Evolutionary conservation across 2,797 vertebrate genomes (phyloP), one percentile per base, ranked within the genome.

Genomic region (Sebastes itinus): DNA sequence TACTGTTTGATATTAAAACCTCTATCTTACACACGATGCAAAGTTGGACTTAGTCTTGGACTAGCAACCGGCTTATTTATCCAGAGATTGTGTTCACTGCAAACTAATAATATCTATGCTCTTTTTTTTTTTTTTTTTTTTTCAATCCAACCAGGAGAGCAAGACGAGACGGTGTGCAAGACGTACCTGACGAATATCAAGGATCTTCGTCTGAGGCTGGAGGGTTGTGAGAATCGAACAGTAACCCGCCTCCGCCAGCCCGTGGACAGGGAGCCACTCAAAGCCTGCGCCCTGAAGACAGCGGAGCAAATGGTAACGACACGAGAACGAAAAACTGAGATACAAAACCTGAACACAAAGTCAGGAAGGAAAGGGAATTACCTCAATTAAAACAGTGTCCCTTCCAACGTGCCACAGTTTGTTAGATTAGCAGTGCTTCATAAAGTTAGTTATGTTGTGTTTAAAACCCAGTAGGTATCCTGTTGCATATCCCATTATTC

Each of bases 181-280:
- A 97, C 80, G 32, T 98, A 96, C 92, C 96, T 99, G 93, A 97
- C 95, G 0, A 96, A 97, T 92, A 96, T 99, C 89, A 97, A 96
- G 78, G 97, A 99, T 88, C 95, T 99, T 25, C 96, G 97, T 1
- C 94, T 99, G 93, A 96, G 94, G 91, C 95, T 99, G 82, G 98
- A 99, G 62, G 90, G 93, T 76, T 99, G 97, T 0, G 98, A 99
- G 94, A 94, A 88, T 0, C 95, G 96, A 33, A 98, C 96, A 0
- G 93, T 97, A 77, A 96, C 94, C 4, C 96, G 95, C 0, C 95
- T 99, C 28, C 96, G 97, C 2, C 95, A 96, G 86, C 95, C 96
- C 0, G 92, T 97, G 0, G 96, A 97, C 86, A 94, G 94, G 4
- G 97, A 99, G 23, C 96, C 97, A 0, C 92, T 96, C 1, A 94